A percentile compares a stretch with the other conserved stretches of the same genome.
Evolutionary conservation across 1,140 invertebrate genomes (phyloP).

Genomic region (Periplaneta americana): DNA sequence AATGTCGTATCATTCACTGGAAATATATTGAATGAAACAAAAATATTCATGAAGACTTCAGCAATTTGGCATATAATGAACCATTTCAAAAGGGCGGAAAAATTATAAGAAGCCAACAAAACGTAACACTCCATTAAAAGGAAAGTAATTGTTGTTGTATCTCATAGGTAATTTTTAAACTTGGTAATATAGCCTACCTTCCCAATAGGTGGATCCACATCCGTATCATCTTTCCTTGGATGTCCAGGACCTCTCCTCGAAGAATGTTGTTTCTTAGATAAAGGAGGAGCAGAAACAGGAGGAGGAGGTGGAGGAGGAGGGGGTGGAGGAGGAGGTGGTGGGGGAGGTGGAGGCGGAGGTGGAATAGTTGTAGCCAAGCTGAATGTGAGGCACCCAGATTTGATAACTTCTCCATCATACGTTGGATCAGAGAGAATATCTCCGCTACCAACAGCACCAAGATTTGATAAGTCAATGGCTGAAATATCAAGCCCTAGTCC

Average conservation of each 20-base stretch:
- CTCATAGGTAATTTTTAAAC: too few relatives aligned
- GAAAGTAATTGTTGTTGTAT: too few relatives aligned
- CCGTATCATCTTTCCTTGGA: neutral
- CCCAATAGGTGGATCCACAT: conserved; percentile 17
- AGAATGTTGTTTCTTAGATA: neutral
- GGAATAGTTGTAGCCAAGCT: neutral
- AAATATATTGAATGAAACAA: too few relatives aligned
- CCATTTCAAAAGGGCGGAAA: too few relatives aligned
- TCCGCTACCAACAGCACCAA: neutral
- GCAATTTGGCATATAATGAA: too few relatives aligned
- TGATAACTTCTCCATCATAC: neutral
- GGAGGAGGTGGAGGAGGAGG: too few relatives aligned
- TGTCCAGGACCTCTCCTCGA: conserved; percentile 6
- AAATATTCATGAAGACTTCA: too few relatives aligned
- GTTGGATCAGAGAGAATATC: neutral
- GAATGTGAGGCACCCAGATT: neutral
- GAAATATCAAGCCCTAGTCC: neutral
- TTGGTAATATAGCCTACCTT: too few relatives aligned
- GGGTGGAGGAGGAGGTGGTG: neutral
- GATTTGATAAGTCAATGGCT: conserved; percentile 3
- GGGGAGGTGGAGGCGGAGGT: neutral
- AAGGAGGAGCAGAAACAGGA: too few relatives aligned
- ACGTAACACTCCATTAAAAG: too few relatives aligned
- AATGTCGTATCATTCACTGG: too few relatives aligned
- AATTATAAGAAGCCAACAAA: too few relatives aligned